These are phyloP conservation scores for Fulmarus glacialis DNA, from an alignment of 2,113 vertebrate genomes.

Conservation along the genomic window DNA sequence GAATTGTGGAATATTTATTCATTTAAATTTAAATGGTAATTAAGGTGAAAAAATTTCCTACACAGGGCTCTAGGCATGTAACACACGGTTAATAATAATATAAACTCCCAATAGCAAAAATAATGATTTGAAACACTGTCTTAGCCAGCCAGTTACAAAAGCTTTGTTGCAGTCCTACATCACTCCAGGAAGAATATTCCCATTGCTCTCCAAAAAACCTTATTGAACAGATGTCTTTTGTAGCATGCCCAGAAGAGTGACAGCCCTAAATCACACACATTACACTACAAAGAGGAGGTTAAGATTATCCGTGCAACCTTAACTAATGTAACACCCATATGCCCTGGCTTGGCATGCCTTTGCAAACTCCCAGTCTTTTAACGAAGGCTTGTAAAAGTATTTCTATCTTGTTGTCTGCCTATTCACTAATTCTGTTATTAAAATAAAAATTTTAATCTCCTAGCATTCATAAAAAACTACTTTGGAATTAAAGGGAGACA, in stretches of 20 bases:
- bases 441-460: background rate
- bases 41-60: background rate
- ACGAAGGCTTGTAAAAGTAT: background rate
- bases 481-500: background rate
- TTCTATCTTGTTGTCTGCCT: background rate
- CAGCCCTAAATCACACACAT: background rate
- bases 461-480: background rate
- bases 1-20: background rate
- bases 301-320: background rate
- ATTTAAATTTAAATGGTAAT: background rate
- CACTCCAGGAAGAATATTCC: background rate
- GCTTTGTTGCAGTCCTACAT: background rate
- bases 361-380: background rate
- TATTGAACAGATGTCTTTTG: background rate
- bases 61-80: background rate
- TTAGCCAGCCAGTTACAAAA: background rate
- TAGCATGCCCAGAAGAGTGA: background rate
- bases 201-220: background rate
- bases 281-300: background rate
- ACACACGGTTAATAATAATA: background rate
- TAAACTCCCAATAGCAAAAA: background rate
- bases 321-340: background rate
- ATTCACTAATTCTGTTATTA: background rate
- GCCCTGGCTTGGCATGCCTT: background rate
- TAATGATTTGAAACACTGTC: background rate